Conservation (phyloP, 2,888 invertebrate species). For the Philereme vetulata region DNA sequence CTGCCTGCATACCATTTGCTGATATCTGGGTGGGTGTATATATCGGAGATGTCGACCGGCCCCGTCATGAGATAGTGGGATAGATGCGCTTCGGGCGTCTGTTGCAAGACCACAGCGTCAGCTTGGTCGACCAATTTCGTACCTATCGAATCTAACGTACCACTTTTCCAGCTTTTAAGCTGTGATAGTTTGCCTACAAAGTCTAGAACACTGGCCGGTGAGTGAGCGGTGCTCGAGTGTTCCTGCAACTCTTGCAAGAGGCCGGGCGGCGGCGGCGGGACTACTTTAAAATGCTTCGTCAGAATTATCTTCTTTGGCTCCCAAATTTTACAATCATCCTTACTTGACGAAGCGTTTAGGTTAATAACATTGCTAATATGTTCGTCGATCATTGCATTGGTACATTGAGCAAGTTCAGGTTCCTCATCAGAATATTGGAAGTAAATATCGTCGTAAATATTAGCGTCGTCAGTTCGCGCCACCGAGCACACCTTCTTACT, state of each 20-base stretch:
- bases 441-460: constrained; percentile 77
- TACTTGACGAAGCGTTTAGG: constrained; percentile 76
- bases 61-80: constrained; percentile 75
- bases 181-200: constrained; percentile 75
- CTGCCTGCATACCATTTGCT: constrained; percentile 74
- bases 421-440: constrained; percentile 85
- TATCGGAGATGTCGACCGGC: constrained; percentile 75
- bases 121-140: constrained; percentile 74
- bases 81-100: constrained; percentile 56
- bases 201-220: constrained; percentile 68
- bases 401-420: constrained; percentile 80
- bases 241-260: constrained; percentile 69
- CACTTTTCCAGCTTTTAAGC: constrained; percentile 75
- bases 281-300: constrained; percentile 68
- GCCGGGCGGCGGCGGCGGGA: constrained; percentile 67
- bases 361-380: constrained; percentile 83
- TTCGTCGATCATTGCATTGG: constrained; percentile 71
- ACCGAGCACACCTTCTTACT: constrained; percentile 78
- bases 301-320: constrained; percentile 72
- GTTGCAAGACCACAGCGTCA: constrained; percentile 64
- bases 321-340: constrained; percentile 74
- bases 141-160: constrained; percentile 68
- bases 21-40: constrained; percentile 37
- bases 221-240: constrained; percentile 39
- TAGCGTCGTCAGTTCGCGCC: constrained; percentile 64